A percentile compares a stretch with the other conserved stretches of the same genome.
Conservation (phyloP, 2,797 vertebrate species). For the Oophaga sylvatica region DNA sequence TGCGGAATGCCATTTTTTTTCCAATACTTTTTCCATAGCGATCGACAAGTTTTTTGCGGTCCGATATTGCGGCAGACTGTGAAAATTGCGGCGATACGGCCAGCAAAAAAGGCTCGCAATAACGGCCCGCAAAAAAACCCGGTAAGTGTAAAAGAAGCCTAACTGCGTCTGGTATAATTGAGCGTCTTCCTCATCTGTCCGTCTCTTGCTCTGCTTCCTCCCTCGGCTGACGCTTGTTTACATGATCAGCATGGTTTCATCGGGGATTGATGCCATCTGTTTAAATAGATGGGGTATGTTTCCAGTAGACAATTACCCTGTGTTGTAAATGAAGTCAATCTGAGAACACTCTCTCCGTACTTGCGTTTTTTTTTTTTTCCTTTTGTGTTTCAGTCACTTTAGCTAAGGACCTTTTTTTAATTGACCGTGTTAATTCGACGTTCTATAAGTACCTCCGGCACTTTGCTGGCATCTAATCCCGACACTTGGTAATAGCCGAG, state of each 20-base stretch:
- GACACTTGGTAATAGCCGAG: neutral
- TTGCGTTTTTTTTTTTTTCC: neutral
- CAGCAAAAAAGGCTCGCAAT: too few species aligned
- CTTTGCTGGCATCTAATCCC: conserved; percentile 17
- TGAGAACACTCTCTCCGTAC: neutral
- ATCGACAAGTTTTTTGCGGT: too few species aligned
- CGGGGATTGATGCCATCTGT: conserved; percentile 17
- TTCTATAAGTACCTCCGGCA: conserved; percentile 8
- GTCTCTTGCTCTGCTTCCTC: neutral
- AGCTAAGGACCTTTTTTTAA: conserved; percentile 35
- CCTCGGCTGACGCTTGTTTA: conserved; percentile 5
- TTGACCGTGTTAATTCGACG: conserved; percentile 12
- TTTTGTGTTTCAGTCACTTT: neutral
- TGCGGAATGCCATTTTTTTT: too few species aligned
- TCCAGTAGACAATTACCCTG: conserved; percentile 21
- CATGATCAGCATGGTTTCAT: conserved; percentile 5
- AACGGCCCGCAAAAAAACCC: too few species aligned
- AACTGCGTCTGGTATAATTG: neutral
- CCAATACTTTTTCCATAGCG: too few species aligned
- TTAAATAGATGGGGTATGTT: conserved; percentile 2
- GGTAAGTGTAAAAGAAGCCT: too few species aligned
- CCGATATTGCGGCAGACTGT: too few species aligned
- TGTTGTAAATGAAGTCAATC: conserved; percentile 8
- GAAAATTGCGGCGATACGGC: too few species aligned
- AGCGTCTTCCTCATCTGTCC: neutral